A percentile compares a stretch with the other conserved stretches of the same genome.
Conservation (phyloP, 2,797 vertebrate genomes). For the Potorous gilbertii region DNA sequence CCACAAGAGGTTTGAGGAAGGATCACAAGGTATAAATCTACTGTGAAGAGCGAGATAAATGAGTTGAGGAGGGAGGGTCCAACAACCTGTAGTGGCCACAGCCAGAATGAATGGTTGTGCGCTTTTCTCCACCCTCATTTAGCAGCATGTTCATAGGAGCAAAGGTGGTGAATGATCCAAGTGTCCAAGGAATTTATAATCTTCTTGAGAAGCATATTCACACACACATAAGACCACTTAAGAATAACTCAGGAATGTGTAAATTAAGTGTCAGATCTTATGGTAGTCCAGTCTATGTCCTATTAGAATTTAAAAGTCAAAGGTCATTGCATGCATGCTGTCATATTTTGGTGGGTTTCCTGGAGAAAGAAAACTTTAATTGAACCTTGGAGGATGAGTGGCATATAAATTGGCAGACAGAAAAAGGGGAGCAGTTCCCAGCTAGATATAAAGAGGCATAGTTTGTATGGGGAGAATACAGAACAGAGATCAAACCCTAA, state of each 20-base stretch:
- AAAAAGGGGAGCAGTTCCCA: not conserved
- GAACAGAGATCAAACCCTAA: not conserved
- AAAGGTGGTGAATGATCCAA: not conserved
- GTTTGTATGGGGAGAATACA: not conserved
- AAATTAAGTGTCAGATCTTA: constrained; percentile 25
- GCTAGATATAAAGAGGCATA: not conserved
- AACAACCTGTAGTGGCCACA: not conserved
- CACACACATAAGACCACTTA: not conserved
- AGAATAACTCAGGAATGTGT: not conserved
- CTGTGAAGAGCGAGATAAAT: not conserved
- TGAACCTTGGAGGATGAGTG: constrained; percentile 29
- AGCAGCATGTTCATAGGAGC: not conserved
- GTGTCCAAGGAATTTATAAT: not conserved
- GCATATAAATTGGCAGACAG: constrained; percentile 38
- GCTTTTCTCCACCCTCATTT: not conserved
- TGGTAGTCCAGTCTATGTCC: not conserved
- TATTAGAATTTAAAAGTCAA: not conserved
- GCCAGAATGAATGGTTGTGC: not conserved
- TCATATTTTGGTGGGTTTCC: constrained; percentile 17
- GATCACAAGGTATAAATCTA: not conserved
- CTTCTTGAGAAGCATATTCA: not conserved
- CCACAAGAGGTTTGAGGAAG: not conserved
- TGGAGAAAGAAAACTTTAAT: constrained; percentile 9
- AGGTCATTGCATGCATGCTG: constrained; percentile 5
- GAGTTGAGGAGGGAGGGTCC: not conserved